Evolutionary conservation across 2,113 vertebrate genomes (phyloP).

Genomic region (Ceyx melanurus): DNA sequence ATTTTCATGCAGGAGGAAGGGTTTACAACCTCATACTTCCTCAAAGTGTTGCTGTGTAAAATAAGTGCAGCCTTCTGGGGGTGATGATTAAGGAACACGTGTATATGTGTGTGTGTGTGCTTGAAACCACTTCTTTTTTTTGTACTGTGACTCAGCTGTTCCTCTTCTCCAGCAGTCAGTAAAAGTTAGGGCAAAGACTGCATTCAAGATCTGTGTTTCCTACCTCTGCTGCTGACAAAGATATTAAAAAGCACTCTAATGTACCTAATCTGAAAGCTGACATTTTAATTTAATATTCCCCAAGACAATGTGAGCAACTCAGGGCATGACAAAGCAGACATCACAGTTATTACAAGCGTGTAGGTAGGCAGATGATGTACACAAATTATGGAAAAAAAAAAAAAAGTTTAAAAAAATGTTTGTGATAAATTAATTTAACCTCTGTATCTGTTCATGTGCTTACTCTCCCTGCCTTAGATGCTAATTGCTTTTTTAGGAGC

Average conservation of each 20-base stretch:
- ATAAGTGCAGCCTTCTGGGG: background rate
- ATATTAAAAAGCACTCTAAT: background rate
- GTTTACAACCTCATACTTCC: background rate
- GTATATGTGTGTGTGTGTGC: background rate
- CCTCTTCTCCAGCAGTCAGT: background rate
- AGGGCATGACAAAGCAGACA: background rate
- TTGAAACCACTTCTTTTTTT: background rate
- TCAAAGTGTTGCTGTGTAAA: slow-evolving; percentile 16
- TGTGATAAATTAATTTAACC: background rate
- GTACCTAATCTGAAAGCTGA: slow-evolving; percentile 20
- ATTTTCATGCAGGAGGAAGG: background rate
- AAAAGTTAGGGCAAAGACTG: background rate
- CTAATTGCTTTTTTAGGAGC: background rate
- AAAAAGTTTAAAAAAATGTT: background rate
- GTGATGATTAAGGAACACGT: background rate
- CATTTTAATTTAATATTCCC: slow-evolving; percentile 35
- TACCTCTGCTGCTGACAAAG: background rate
- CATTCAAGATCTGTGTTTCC: background rate
- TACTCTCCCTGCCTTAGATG: background rate
- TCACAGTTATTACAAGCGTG: background rate
- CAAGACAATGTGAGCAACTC: background rate
- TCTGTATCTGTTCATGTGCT: background rate
- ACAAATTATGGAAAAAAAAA: background rate
- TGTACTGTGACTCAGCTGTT: background rate
- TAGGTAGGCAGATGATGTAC: background rate